These are phyloP conservation scores for Pelodytes ibericus DNA, from an alignment of 2,797 vertebrate species.

Conservation along the genomic window DNA sequence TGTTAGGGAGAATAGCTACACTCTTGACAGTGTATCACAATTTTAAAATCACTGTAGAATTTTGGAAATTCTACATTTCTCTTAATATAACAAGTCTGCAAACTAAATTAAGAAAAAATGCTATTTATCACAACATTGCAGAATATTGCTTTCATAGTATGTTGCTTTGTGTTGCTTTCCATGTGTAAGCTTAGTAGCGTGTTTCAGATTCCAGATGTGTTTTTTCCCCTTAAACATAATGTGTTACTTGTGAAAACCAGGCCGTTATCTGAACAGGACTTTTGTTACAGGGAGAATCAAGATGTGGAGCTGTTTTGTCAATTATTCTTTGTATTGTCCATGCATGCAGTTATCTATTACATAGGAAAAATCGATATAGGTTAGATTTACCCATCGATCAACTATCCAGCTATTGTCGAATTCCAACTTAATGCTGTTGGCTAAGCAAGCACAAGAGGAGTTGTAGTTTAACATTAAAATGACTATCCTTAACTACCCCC, in stretches of 20 bases:
- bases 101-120: neutral
- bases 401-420: no score
- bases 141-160: conserved; percentile 49
- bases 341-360: no score
- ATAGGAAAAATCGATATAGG: no score
- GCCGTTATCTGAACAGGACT: conserved; percentile 1
- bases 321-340: no score
- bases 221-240: neutral
- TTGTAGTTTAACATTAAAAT: no score
- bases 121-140: conserved; percentile 42
- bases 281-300: no score
- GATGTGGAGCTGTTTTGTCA: no score
- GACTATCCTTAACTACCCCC: no score
- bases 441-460: no score
- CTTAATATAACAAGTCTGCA: conserved; percentile 24
- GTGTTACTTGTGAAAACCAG: conserved; percentile 1
- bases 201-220: conserved; percentile 29
- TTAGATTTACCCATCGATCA: no score
- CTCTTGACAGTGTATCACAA: neutral
- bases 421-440: no score
- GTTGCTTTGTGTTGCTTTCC: conserved; percentile 54
- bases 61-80: conserved; percentile 29
- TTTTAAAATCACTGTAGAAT: neutral
- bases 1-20: neutral
- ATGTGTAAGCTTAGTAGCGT: conserved; percentile 26